Evolutionary conservation across 1,140 invertebrate genomes (phyloP), one percentile per base, ranked within the genome.

Genomic region (Subanguina moxae): DNA sequence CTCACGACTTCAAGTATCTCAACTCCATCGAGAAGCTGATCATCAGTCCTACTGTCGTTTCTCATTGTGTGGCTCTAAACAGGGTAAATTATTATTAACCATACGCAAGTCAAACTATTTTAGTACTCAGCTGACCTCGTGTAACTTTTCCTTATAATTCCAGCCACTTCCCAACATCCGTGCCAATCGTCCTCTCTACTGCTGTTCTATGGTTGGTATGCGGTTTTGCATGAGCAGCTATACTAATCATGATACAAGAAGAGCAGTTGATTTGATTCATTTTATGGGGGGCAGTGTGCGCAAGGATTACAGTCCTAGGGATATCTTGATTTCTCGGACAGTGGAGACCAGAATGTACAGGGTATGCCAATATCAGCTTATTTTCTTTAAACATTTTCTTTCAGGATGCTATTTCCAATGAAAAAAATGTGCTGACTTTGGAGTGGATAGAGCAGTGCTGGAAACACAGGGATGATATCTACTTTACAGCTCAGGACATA

Each of bases 251-350:
- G 58, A 61, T 19, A 61, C 38, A 32, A 32, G 28, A 13, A 19
- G 58, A 19, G 58, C 58, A 1, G 58, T 61, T 61, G 27, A 30
- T 32, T 21, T 61, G 13, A 61, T 61, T 61, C 58, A 61, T 30
- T 61, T 61, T 25, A 61, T 61, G 58, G 58, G 58, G 3, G 58
- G 58, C 1, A 61, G 58, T 28, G 58, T 28, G 28, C 58, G 58
- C 19, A 61, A 61, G 28, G 28, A 21, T 43, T 61, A 38, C 11
- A 38, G 32, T 5, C 32, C 32, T 38, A 38, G 11, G 11, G 32
- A 38, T 11, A 38, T 38, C 3, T 11, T 38, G 3, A 38, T 38
- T 38, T 38, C 32, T 3, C 32, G 32, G 32, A 38, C 32, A 5
- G 32, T 38, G 32, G 32, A 38, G 32, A 38, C 32, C 32, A 38